Evolutionary conservation across 2,113 vertebrate genomes (phyloP).

Genomic region (Pomatostomus ruficeps): DNA sequence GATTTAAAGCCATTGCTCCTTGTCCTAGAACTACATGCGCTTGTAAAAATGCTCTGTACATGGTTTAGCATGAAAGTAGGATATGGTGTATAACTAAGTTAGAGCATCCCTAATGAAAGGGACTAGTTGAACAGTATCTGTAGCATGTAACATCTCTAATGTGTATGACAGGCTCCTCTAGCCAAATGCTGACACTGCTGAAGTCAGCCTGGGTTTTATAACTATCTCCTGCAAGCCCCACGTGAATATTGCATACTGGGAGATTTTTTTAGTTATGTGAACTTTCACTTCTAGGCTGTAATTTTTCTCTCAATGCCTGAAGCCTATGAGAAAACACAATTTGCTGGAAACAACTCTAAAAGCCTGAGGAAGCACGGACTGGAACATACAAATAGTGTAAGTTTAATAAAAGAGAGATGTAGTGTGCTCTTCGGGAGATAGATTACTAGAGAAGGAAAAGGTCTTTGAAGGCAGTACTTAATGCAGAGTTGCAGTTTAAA

Average conservation of each 20-base stretch:
- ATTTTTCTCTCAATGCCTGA: background rate
- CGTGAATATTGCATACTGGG: background rate
- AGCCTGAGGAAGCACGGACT: background rate
- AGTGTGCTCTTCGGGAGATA: background rate
- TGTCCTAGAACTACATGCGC: background rate
- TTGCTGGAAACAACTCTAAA: conserved; percentile 6
- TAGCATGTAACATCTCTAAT: background rate
- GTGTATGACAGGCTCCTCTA: background rate
- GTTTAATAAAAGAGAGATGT: background rate
- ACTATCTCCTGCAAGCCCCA: background rate
- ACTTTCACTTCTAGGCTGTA: background rate
- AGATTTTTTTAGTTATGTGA: background rate
- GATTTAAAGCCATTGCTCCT: background rate
- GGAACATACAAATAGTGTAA: background rate
- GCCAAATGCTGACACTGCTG: background rate
- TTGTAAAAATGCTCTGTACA: background rate
- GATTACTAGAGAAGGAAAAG: background rate
- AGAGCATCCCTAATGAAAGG: background rate
- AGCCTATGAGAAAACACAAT: background rate
- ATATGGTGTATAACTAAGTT: background rate
- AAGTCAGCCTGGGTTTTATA: background rate
- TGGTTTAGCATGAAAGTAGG: background rate
- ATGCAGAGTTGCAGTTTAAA: background rate
- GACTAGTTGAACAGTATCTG: background rate
- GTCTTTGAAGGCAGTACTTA: background rate